Evolutionary conservation across 2,113 vertebrate genomes (phyloP), one percentile per base, ranked within the genome.

Genomic region (Phyllopteryx taeniolatus): DNA sequence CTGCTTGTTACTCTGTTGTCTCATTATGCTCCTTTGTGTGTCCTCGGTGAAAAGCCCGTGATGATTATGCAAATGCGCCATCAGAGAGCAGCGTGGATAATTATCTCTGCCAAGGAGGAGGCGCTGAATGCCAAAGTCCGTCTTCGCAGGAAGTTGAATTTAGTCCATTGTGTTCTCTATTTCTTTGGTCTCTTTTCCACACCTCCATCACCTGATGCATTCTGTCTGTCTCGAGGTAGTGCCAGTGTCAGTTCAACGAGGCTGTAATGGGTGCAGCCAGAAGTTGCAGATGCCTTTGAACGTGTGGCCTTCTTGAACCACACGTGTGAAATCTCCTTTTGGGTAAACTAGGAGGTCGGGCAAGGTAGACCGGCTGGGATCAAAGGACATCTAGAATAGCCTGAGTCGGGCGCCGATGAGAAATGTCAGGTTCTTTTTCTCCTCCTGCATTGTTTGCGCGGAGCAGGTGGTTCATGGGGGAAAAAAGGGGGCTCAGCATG

Each of bases 21-120:
- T 91, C 91, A 88, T 93, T 92, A 92, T 87, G 86, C 88, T 88
- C 90, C 85, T 91, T 91, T 92, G 91, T 92, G 89, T 87, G 86
- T 87, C 87, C 86, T 86, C 88, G 67, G 82, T 91, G 89, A 93
- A 91, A 91, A 90, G 89, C 84, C 90, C 84, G 82, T 90, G 87
- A 91, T 92, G 91, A 92, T 91, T 93, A 93, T 92, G 91, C 89
- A 92, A 91, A 93, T 92, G 79, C 80, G 42, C 77, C 87, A 81
- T 84, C 88, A 76, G 87, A 91, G 88, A 91, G 91, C 83, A 87
- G 83, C 87, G 85, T 86, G 86, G 90, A 91, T 92, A 92, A 93
- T 93, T 92, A 93, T 92, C 91, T 86, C 89, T 88, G 85, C 67
- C 75, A 83, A 87, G 86, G 85, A 85, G 82, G 79, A 85, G 82